Evolutionary conservation across 2,113 vertebrate genomes (phyloP).

Genomic region (Galemys pyrenaicus): DNA sequence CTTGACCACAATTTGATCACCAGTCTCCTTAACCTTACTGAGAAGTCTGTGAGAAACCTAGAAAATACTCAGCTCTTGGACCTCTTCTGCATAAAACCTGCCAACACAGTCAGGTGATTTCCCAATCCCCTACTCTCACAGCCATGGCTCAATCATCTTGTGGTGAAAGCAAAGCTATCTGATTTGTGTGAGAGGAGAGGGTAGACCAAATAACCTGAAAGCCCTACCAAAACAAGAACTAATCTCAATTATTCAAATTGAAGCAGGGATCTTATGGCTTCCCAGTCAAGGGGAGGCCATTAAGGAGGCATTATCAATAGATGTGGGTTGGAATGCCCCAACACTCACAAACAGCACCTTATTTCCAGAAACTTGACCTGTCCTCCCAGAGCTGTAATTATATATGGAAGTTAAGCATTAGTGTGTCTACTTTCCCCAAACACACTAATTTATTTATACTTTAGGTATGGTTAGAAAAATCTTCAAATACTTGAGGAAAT

Average conservation of each 20-base stretch:
- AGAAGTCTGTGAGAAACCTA: no score
- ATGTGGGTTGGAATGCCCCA: neutral
- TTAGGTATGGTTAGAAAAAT: neutral
- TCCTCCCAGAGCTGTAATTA: neutral
- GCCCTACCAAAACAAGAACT: neutral
- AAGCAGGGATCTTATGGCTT: neutral
- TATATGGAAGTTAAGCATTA: neutral
- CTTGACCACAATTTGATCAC: neutral
- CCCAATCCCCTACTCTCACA: no score
- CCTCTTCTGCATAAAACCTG: neutral
- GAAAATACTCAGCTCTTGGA: neutral
- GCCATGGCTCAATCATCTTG: neutral
- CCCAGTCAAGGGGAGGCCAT: no score
- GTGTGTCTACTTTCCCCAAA: neutral
- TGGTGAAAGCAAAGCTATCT: neutral
- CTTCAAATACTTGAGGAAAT: neutral
- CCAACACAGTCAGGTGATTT: neutral
- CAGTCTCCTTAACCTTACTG: neutral
- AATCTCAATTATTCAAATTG: neutral
- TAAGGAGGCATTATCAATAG: no score
- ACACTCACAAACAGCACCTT: neutral
- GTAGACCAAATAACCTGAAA: neutral
- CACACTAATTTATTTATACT: neutral
- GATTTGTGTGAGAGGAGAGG: neutral
- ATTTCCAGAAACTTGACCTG: neutral